Base-by-base conservation (phyloP, 92 coral and sea anemone genomes). In the Hydrozoanthus gracilis region DNA sequence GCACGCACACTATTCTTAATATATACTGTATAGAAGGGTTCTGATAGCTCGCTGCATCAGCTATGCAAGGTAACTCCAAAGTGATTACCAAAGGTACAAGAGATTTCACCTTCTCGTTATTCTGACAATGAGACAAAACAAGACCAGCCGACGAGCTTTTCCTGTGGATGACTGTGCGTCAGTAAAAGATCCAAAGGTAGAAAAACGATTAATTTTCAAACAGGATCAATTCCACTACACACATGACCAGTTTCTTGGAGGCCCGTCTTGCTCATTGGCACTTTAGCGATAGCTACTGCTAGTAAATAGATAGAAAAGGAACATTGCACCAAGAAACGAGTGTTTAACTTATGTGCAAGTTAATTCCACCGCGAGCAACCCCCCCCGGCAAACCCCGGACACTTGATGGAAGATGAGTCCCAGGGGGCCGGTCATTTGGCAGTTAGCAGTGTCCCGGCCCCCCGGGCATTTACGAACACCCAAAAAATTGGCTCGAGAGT, bases 41-140 rank as follows among this genome's bases (percentile, higher is more conserved):
- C 82, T 77, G 5, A 77, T 77, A 77, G 68, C 82, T 77, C 68
- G 67, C 82, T 77, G 82, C 52, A 77, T 52, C 82, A 77, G 82
- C 82, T 77, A 52, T 77, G 67, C 67, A 77, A 20, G 82, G 67
- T 77, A 77, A 77, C 82, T 77, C 82, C 82, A 77, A 77, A 77
- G 50, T 77, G 82, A 77, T 77, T 77, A 77, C 68, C 67, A 67
- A 18, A 44, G 39, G 80, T 76, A 76, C 80, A 50, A 76, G 65
- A 76, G 35, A 76, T 16, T 75, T 47, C 79, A 75, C 79, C 79
- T 75, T 75, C 79, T 75, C 65, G 62, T 75, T 82, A 83, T 54
- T 49, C 77, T 67, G 86, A 60, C 86, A 82, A 82, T 82, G 72
- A 82, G 58, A 71, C 58, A 64, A 67, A 9, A 50, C 73, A 74